Percentiles rank a stretch among this genome's conserved stretches.
Conservation (phyloP, 2,113 vertebrate genomes). For the Laterallus jamaicensis region DNA sequence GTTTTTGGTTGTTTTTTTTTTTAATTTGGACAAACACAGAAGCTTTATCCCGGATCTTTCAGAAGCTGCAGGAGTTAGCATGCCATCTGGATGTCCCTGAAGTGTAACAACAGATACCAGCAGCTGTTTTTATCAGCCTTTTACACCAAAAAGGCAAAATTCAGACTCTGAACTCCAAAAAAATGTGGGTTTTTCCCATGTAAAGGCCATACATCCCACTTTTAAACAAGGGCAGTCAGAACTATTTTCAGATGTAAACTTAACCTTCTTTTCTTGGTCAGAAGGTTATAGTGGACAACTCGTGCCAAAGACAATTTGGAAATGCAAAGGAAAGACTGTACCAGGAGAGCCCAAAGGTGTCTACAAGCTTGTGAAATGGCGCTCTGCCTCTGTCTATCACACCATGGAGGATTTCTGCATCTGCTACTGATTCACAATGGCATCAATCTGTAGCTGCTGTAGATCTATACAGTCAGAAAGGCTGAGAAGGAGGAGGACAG, state of each 20-base stretch:
- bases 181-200: background rate
- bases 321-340: background rate
- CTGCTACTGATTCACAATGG: background rate
- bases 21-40: background rate
- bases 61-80: conserved; percentile 5
- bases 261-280: background rate
- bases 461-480: background rate
- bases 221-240: background rate
- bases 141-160: background rate
- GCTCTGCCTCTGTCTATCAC: background rate
- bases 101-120: background rate
- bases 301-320: background rate
- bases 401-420: background rate
- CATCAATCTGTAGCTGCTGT: background rate
- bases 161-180: background rate
- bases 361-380: background rate
- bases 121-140: background rate
- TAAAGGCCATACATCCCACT: background rate
- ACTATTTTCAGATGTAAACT: background rate
- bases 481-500: background rate
- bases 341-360: background rate
- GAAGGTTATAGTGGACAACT: background rate
- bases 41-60: background rate
- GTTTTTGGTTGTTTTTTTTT: background rate
- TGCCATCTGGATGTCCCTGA: conserved; percentile 17